Evolutionary conservation across 2,113 vertebrate species (phyloP).

Genomic region (Gadus macrocephalus): DNA sequence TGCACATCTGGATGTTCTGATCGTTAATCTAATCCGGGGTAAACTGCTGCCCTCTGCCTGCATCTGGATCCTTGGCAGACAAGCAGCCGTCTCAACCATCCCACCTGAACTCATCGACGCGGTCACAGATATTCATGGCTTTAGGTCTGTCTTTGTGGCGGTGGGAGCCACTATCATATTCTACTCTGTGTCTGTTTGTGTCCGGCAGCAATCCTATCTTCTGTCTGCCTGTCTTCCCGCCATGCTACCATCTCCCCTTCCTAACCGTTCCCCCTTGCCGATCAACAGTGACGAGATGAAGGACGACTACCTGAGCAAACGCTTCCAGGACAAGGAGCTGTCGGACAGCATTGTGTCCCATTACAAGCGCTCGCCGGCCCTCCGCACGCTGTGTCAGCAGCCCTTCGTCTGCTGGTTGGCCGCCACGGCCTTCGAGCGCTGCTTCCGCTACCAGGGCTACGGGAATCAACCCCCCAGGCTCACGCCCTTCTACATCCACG

Average conservation of each 20-base stretch:
- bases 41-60: constrained; percentile 47
- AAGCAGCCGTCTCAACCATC: constrained; percentile 46
- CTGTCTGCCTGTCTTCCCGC: too few relatives aligned
- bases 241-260: too few relatives aligned
- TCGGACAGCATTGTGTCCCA: constrained; percentile 31
- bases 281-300: constrained; percentile 49
- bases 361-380: constrained; percentile 40
- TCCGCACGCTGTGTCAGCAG: constrained; percentile 51
- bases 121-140: constrained; percentile 63
- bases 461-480: constrained; percentile 38
- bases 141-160: constrained; percentile 42
- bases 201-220: too few relatives aligned
- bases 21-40: constrained; percentile 68
- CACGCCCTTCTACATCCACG: constrained; percentile 57
- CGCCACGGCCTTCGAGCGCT: constrained; percentile 44
- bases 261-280: not conserved
- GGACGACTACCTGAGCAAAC: constrained; percentile 59
- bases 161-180: not conserved
- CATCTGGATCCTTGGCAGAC: constrained; percentile 66
- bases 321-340: constrained; percentile 22
- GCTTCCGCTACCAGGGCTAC: constrained; percentile 10
- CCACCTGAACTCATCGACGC: constrained; percentile 51
- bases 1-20: constrained; percentile 45
- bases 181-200: not conserved
- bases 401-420: constrained; percentile 71